A percentile compares a stretch with the other conserved stretches of the same genome.
Conservation (phyloP, 2,113 vertebrate genomes). For the Dendropsophus ebraccatus region DNA sequence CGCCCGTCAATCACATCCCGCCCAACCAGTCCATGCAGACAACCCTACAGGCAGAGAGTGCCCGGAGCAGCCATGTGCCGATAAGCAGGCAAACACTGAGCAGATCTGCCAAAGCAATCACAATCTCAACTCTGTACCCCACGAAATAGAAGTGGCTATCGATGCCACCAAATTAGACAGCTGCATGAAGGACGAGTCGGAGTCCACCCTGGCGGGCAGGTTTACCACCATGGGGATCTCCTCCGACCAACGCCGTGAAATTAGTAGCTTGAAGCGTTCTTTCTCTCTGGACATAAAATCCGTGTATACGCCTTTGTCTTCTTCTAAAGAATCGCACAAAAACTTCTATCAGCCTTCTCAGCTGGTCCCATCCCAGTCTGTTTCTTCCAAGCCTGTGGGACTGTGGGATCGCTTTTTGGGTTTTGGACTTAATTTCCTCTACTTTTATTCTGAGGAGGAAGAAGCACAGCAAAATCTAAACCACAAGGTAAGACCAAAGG, state of each 20-base stretch:
- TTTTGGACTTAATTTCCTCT: slow-evolving; percentile 57
- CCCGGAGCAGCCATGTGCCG: neutral
- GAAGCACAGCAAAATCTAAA: slow-evolving; percentile 36
- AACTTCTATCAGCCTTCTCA: slow-evolving; percentile 40
- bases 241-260: slow-evolving; percentile 45
- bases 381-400: slow-evolving; percentile 39
- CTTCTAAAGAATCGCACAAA: slow-evolving; percentile 32
- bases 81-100: slow-evolving; percentile 6
- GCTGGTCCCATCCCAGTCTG: neutral
- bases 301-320: slow-evolving; percentile 46
- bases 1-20: slow-evolving; percentile 15
- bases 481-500: slow-evolving; percentile 40
- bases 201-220: slow-evolving; percentile 30
- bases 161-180: slow-evolving; percentile 28
- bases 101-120: slow-evolving; percentile 39
- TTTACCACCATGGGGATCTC: slow-evolving; percentile 51
- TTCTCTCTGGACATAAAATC: slow-evolving; percentile 60
- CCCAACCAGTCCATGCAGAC: neutral
- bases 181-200: slow-evolving; percentile 13
- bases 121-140: neutral
- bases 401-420: slow-evolving; percentile 56
- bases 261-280: slow-evolving; percentile 55
- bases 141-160: slow-evolving; percentile 51
- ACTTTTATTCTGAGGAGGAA: slow-evolving; percentile 53
- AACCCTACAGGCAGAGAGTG: neutral